Conservation (phyloP, 2,797 vertebrate genomes). For the Otolemur crassicaudatus region DNA sequence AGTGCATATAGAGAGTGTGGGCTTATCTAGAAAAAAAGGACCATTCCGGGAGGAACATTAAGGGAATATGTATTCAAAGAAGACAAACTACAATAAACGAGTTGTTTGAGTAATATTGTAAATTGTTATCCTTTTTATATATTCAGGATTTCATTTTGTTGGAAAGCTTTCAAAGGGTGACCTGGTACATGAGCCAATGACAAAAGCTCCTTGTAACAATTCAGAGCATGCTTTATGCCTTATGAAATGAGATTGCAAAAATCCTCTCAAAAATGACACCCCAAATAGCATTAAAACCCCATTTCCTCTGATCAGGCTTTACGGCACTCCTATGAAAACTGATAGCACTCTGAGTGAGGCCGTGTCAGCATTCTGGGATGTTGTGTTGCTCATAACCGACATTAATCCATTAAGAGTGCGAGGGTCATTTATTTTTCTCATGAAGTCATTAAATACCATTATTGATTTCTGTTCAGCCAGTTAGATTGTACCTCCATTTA, state of each 20-base stretch:
- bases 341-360: constrained; percentile 83
- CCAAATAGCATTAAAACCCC: constrained; percentile 88
- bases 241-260: constrained; percentile 88
- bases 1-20: neutral
- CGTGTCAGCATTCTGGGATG: constrained; percentile 86
- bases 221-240: constrained; percentile 86
- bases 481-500: constrained; percentile 71
- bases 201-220: constrained; percentile 86
- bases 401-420: constrained; percentile 89
- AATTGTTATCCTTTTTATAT: constrained; percentile 45
- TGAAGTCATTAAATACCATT: constrained; percentile 90
- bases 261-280: constrained; percentile 88
- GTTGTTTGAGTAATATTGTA: constrained; percentile 55
- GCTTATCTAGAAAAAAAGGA: neutral
- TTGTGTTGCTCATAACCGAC: constrained; percentile 86
- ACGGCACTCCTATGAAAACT: constrained; percentile 88
- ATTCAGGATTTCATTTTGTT: constrained; percentile 76
- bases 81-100: neutral
- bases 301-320: constrained; percentile 88
- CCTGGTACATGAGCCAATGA: constrained; percentile 82
- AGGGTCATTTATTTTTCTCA: constrained; percentile 92
- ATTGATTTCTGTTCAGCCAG: constrained; percentile 90
- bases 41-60: constrained; percentile 24
- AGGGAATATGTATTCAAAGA: constrained; percentile 37
- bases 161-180: constrained; percentile 78